Conservation (phyloP, 2,797 vertebrate species). For the Okamejei kenojei region DNA sequence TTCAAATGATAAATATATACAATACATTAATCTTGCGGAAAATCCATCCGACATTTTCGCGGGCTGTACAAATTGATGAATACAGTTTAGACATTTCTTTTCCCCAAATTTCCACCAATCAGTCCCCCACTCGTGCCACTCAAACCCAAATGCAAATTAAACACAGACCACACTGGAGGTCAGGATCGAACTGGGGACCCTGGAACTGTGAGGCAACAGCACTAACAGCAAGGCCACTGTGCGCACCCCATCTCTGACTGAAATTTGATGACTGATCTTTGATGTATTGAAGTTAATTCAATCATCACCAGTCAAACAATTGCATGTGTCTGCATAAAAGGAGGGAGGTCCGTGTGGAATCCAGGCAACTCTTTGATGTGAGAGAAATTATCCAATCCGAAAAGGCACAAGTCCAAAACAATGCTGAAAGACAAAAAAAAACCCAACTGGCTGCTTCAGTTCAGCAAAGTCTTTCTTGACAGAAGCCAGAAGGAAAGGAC, state of each 20-base stretch:
- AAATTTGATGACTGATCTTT: constrained; percentile 29
- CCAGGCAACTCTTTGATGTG: constrained; percentile 18
- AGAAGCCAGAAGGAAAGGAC: background rate
- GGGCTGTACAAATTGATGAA: too few species aligned
- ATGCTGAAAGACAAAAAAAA: background rate
- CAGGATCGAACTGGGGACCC: too few species aligned
- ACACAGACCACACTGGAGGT: too few species aligned
- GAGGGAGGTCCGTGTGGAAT: constrained; percentile 12
- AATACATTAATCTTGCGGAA: too few species aligned
- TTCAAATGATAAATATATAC: too few species aligned
- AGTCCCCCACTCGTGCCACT: too few species aligned
- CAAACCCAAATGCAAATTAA: too few species aligned
- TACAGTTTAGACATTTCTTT: too few species aligned
- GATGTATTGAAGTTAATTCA: constrained; percentile 23
- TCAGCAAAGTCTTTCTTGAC: background rate
- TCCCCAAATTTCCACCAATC: too few species aligned
- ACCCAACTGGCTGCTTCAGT: background rate
- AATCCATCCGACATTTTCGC: too few species aligned
- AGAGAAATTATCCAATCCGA: background rate
- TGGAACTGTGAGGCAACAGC: too few species aligned
- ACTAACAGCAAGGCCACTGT: too few species aligned
- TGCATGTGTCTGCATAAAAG: constrained; percentile 12
- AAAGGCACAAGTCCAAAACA: background rate
- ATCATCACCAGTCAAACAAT: constrained; percentile 16
- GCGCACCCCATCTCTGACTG: background rate